A percentile compares a stretch with the other conserved stretches of the same genome.
phyloP scores from a whole-genome alignment of 2,113 vertebrate genomes.

The Odocoileus hemionus region DNA sequence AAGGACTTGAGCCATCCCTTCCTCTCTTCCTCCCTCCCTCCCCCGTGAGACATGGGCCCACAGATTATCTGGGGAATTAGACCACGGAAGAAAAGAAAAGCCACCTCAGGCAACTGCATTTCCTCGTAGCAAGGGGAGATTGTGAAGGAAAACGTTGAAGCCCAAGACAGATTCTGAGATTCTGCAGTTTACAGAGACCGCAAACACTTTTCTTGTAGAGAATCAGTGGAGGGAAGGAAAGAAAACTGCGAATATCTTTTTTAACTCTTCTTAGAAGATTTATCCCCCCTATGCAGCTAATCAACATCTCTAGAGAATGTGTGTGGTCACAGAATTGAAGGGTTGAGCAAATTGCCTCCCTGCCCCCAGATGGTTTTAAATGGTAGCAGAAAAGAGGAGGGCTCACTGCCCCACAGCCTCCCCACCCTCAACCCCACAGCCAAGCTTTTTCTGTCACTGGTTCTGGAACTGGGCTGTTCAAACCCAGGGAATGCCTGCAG shows the following conservation, averaged over 20 bases:
- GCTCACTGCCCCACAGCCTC: background rate
- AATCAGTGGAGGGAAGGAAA: background rate
- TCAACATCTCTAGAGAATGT: background rate
- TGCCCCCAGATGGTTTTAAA: constrained; percentile 12
- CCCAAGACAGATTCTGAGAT: background rate
- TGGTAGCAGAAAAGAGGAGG: background rate
- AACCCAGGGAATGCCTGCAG: background rate
- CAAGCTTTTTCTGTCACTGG: background rate
- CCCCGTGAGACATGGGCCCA: background rate
- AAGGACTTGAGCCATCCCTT: background rate
- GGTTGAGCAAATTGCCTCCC: background rate
- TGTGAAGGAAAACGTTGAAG: background rate
- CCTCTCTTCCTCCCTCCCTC: background rate
- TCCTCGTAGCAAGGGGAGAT: background rate
- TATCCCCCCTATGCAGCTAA: background rate
- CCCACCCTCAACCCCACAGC: fast-evolving
- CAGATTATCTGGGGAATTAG: background rate
- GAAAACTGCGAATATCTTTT: background rate
- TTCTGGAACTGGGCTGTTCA: background rate
- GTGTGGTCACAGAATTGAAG: constrained; percentile 19
- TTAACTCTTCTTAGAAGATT: background rate
- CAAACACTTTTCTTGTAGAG: background rate
- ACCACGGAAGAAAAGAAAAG: background rate
- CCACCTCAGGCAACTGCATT: background rate
- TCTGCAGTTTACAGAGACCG: background rate